Evolutionary conservation across 1,140 invertebrate genomes (phyloP).

Genomic region (Portunus trituberculatus): DNA sequence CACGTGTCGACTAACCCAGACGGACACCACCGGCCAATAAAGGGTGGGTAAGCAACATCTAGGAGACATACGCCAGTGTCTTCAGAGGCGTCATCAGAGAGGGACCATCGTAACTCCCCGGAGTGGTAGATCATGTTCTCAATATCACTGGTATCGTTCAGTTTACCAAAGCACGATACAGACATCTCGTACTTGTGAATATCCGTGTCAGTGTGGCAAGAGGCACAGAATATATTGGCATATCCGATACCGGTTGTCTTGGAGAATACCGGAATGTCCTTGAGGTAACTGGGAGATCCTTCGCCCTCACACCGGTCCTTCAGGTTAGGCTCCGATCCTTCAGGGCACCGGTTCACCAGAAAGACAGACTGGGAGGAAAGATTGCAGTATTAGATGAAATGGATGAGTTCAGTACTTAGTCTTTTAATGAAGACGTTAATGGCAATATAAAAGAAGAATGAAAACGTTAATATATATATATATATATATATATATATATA

Average conservation of each 20-base stretch:
- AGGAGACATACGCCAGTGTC: slow-evolving; percentile 21
- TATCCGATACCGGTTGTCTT: slow-evolving; percentile 46
- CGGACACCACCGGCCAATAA: slow-evolving; percentile 48
- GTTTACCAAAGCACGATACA: slow-evolving; percentile 18
- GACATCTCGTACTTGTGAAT: background rate
- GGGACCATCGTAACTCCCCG: slow-evolving; percentile 58
- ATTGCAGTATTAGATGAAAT: background rate
- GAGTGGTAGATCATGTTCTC: slow-evolving; percentile 58
- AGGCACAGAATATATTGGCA: slow-evolving; percentile 68
- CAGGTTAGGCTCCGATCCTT: background rate
- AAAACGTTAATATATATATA: background rate
- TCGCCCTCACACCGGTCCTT: background rate
- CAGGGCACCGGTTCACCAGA: slow-evolving; percentile 31
- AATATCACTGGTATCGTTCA: slow-evolving; percentile 10
- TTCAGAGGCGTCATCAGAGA: background rate
- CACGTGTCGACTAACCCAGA: slow-evolving; percentile 45
- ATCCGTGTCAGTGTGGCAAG: slow-evolving; percentile 61
- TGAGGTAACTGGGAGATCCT: slow-evolving; percentile 9
- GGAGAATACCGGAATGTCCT: slow-evolving; percentile 74
- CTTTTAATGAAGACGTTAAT: background rate
- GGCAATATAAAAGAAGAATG: background rate
- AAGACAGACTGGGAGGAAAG: slow-evolving; percentile 8
- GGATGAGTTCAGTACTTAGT: background rate
- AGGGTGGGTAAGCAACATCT: background rate
- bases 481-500: background rate